Conservation (phyloP, 2,113 vertebrate species). For the Sinocyclocheilus rhinocerous region DNA sequence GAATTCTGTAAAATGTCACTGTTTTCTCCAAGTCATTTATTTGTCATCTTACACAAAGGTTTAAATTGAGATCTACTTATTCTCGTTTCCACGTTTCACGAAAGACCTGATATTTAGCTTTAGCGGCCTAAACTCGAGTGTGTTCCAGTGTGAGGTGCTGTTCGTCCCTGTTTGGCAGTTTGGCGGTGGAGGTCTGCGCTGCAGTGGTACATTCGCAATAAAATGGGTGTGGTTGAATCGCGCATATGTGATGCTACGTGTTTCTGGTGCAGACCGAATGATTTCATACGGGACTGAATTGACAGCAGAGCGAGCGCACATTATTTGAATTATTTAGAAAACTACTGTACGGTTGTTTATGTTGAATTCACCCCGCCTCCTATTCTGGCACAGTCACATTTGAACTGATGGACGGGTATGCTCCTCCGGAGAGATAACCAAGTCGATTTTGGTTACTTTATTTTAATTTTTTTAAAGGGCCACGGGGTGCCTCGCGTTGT, state of each 20-base stretch:
- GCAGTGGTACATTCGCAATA: conserved; percentile 61
- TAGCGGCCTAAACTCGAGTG: background rate
- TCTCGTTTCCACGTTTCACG: background rate
- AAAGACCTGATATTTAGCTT: background rate
- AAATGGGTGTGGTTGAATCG: conserved; percentile 75
- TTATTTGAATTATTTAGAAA: conserved; percentile 35
- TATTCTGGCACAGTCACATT: conserved; percentile 15
- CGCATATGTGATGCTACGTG: conserved; percentile 62
- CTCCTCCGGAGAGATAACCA: conserved; percentile 51
- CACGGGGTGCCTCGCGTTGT: conserved; percentile 44
- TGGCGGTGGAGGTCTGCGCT: conserved; percentile 33
- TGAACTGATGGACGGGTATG: conserved; percentile 51
- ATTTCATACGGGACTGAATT: conserved; percentile 55
- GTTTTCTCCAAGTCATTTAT: background rate
- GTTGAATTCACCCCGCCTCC: background rate
- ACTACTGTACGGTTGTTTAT: conserved; percentile 10
- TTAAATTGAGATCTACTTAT: background rate
- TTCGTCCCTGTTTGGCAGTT: conserved; percentile 10
- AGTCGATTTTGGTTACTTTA: conserved; percentile 38
- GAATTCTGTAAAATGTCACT: background rate
- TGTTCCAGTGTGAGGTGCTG: background rate
- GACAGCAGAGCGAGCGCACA: conserved; percentile 34
- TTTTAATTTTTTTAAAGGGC: conserved; percentile 32
- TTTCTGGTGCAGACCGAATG: conserved; percentile 60
- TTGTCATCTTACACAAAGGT: background rate